A percentile compares a stretch with the other conserved stretches of the same genome.
phyloP scores from a whole-genome alignment of 2,797 vertebrate species.

The Falco naumanni region DNA sequence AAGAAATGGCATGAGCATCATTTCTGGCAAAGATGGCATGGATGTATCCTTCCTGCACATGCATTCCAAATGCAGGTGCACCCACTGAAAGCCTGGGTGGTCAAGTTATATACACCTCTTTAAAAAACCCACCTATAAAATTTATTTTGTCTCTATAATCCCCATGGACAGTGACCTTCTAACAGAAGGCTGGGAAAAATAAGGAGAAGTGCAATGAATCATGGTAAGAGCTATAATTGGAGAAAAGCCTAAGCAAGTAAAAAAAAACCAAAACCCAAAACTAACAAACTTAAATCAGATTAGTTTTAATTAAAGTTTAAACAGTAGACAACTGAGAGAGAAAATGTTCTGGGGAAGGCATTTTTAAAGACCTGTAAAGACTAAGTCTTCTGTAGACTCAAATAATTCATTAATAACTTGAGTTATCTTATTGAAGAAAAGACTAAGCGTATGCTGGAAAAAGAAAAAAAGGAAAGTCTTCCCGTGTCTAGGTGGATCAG shows the following conservation, averaged over 20 bases:
- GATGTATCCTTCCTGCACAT: not conserved
- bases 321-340: not conserved
- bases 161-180: not conserved
- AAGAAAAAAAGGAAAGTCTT: not conserved
- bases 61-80: not conserved
- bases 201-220: not conserved
- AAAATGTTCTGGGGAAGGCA: not conserved
- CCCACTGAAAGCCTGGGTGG: not conserved
- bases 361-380: not conserved
- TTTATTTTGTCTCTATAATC: not conserved
- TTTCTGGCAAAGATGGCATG: not conserved
- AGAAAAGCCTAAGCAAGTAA: not conserved
- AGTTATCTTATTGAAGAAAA: not conserved
- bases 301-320: slow-evolving; percentile 26
- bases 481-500: not conserved
- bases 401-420: not conserved
- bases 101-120: not conserved
- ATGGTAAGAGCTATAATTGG: not conserved
- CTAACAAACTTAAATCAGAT: not conserved
- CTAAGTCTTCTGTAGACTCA: not conserved
- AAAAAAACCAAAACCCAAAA: not conserved
- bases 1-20: not conserved
- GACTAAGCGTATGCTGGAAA: not conserved
- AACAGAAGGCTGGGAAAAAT: not conserved
- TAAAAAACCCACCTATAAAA: not conserved